Conservation (phyloP, 2,888 invertebrate species). For the Muscina levida region DNA sequence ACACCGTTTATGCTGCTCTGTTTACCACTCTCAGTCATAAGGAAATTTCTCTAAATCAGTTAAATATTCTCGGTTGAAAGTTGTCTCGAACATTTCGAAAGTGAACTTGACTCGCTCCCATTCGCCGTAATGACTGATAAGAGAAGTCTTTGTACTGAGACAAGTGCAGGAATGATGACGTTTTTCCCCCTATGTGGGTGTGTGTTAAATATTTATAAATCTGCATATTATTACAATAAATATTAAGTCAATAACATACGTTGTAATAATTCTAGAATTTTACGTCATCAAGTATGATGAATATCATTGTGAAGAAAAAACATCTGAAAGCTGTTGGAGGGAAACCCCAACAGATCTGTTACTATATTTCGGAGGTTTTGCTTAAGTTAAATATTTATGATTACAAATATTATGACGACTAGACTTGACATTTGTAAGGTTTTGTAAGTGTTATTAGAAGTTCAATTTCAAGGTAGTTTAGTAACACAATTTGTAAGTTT, state of each 20-base stretch:
- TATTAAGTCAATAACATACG: too few relatives aligned
- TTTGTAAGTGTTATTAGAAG: constrained; percentile 3
- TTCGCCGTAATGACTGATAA: constrained; percentile 38
- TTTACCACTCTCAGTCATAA: constrained; percentile 2
- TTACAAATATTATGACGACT: too few relatives aligned
- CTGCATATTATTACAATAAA: too few relatives aligned
- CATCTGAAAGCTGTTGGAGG: neutral
- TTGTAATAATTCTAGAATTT: too few relatives aligned
- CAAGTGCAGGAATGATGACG: too few relatives aligned
- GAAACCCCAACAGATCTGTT: neutral
- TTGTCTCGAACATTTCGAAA: neutral
- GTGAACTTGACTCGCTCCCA: constrained; percentile 32
- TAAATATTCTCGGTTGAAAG: constrained; percentile 1
- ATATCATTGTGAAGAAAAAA: too few relatives aligned
- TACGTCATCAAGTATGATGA: too few relatives aligned
- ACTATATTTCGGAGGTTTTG: too few relatives aligned
- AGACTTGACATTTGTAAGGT: neutral
- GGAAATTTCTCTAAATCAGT: constrained; percentile 46
- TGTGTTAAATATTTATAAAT: too few relatives aligned
- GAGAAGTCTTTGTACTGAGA: neutral
- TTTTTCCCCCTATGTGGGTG: too few relatives aligned
- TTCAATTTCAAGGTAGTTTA: constrained; percentile 13
- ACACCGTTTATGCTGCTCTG: constrained; percentile 5
- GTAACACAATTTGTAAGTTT: constrained; percentile 8
- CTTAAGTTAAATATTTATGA: too few relatives aligned